phyloP scores from a whole-genome alignment of 1,140 invertebrate species.

The Leptinotarsa lineolata region DNA sequence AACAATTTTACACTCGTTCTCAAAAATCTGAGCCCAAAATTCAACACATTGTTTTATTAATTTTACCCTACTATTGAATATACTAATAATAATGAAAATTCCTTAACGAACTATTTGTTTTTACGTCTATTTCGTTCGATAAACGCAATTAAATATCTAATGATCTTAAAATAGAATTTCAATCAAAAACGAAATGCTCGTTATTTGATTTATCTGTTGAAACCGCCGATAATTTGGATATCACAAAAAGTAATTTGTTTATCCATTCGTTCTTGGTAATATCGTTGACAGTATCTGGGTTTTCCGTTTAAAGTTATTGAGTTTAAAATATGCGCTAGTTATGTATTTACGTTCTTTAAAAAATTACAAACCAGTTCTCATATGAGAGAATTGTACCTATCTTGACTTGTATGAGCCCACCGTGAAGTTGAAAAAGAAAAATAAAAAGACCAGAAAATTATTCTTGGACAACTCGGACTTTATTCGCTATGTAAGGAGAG shows the following conservation, averaged over 20 bases:
- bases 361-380: conserved; percentile 41
- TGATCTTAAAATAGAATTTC: too few species aligned
- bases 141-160: too few species aligned
- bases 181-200: too few species aligned
- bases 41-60: too few species aligned
- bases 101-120: too few species aligned
- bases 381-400: conserved; percentile 34
- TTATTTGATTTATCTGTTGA: too few species aligned
- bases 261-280: background rate
- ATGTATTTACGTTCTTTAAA: conserved; percentile 39
- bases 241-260: background rate
- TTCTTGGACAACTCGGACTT: conserved; percentile 29
- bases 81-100: too few species aligned
- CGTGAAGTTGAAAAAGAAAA: conserved; percentile 35
- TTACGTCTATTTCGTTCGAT: too few species aligned
- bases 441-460: conserved; percentile 36
- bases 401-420: conserved; percentile 32
- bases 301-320: conserved; percentile 4
- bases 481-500: conserved; percentile 26
- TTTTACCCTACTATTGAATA: too few species aligned
- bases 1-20: too few species aligned
- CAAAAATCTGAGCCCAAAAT: too few species aligned
- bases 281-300: background rate
- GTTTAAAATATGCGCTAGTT: conserved; percentile 42
- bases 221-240: too few species aligned